phyloP scores from a whole-genome alignment of 2,888 invertebrate species.

The Molanna angustata region DNA sequence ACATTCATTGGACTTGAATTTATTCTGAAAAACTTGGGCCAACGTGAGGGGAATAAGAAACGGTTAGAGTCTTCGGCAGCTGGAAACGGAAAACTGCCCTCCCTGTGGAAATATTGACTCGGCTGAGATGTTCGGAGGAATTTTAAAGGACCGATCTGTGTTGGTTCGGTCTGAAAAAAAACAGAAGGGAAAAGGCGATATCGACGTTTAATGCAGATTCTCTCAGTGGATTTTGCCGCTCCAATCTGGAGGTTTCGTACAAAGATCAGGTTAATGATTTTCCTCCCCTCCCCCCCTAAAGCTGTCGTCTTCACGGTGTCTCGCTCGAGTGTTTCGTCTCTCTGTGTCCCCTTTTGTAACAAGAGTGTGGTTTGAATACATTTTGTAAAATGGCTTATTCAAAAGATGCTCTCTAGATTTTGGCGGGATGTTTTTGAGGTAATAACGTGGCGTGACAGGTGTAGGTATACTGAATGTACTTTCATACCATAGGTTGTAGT shows the following conservation, averaged over 20 bases:
- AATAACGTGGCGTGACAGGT: constrained; percentile 9
- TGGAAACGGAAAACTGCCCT: constrained; percentile 15
- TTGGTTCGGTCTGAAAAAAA: constrained; percentile 2
- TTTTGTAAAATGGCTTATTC: constrained; percentile 33
- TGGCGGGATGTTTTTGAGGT: constrained; percentile 18
- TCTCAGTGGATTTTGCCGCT: constrained; percentile 22
- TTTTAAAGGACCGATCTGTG: no score
- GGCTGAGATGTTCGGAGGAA: constrained; percentile 17
- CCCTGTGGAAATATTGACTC: constrained; percentile 29
- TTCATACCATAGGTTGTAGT: no score
- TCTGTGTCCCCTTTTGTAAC: constrained; percentile 21
- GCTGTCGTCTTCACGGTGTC: constrained; percentile 21
- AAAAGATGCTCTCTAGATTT: constrained; percentile 27
- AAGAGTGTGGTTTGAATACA: constrained; percentile 31
- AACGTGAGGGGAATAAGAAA: constrained; percentile 29
- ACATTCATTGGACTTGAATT: constrained; percentile 26
- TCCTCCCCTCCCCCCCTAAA: no score
- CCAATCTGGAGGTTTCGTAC: constrained; percentile 28
- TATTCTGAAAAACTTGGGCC: constrained; percentile 28
- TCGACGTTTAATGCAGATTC: constrained; percentile 32
- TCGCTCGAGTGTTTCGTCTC: constrained; percentile 21
- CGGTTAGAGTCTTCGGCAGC: no score
- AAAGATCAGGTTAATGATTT: constrained; percentile 33
- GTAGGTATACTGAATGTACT: no score
- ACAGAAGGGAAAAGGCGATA: constrained; percentile 16